These are phyloP conservation scores for Drosophila conformis DNA, from an alignment of 2,888 invertebrate genomes.

Conservation along the genomic window DNA sequence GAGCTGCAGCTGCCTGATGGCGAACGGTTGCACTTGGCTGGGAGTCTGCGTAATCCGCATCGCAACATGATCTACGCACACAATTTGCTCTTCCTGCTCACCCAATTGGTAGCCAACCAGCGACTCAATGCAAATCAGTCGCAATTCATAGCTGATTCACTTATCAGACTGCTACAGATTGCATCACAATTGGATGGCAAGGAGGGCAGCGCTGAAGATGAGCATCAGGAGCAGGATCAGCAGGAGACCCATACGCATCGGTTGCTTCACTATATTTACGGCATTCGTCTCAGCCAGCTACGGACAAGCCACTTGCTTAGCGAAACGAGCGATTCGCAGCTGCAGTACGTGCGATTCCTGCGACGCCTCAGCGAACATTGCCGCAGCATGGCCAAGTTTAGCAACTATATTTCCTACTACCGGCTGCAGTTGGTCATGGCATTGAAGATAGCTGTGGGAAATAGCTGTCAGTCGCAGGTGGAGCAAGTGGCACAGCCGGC, in stretches of 20 bases:
- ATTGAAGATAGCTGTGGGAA: conserved; percentile 64
- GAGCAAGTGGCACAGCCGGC: conserved; percentile 15
- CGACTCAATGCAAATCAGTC: conserved; percentile 64
- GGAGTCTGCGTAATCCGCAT: conserved; percentile 68
- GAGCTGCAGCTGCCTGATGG: conserved; percentile 71
- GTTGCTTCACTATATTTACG: conserved; percentile 82
- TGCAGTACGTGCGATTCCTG: conserved; percentile 77
- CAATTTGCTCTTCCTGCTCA: conserved; percentile 73
- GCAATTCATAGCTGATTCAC: conserved; percentile 67
- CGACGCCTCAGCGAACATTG: conserved; percentile 72
- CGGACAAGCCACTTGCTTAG: conserved; percentile 72
- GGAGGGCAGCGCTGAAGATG: conserved; percentile 12
- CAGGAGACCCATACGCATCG: conserved; percentile 61
- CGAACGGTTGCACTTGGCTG: conserved; percentile 58
- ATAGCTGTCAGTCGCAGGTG: neutral
- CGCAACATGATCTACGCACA: conserved; percentile 82
- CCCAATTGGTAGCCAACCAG: conserved; percentile 64
- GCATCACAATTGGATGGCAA: conserved; percentile 52
- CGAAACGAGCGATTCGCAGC: conserved; percentile 55
- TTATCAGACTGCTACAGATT: conserved; percentile 66
- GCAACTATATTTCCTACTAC: conserved; percentile 72
- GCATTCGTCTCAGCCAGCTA: conserved; percentile 73
- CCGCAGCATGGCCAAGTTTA: conserved; percentile 65
- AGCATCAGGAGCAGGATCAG: conserved; percentile 26
- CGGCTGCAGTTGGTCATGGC: conserved; percentile 81